Conservation (phyloP, 64 coral and sea anemone genomes). For the Acropora yongei region DNA sequence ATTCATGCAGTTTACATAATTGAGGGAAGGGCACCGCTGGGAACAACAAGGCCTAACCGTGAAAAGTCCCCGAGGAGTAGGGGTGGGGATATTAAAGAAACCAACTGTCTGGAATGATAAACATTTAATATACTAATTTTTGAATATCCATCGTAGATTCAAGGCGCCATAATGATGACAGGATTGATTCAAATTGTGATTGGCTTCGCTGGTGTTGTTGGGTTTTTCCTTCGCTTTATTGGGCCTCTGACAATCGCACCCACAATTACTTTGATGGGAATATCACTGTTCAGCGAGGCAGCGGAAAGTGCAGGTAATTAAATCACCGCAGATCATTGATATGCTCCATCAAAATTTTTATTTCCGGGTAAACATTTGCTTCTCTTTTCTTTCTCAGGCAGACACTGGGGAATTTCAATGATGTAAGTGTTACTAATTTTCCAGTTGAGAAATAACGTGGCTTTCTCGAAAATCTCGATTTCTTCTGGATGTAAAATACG, state of each 20-base stretch:
- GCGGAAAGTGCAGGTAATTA: slow-evolving; percentile 74
- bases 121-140: too few relatives aligned
- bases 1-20: too few relatives aligned
- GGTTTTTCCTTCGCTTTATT: slow-evolving; percentile 76
- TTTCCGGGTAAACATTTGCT: neutral
- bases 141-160: slow-evolving; percentile 53
- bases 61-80: neutral
- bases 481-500: too few relatives aligned
- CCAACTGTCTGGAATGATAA: too few relatives aligned
- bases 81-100: too few relatives aligned
- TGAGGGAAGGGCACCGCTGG: too few relatives aligned
- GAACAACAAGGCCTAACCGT: too few relatives aligned
- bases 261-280: slow-evolving; percentile 76
- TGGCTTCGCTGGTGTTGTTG: slow-evolving; percentile 85
- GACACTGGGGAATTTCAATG: slow-evolving; percentile 31
- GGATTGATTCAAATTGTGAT: slow-evolving; percentile 82
- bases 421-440: neutral
- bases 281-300: slow-evolving; percentile 71
- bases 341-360: neutral
- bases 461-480: too few relatives aligned
- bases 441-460: too few relatives aligned
- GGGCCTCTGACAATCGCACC: slow-evolving; percentile 89
- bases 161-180: slow-evolving; percentile 89
- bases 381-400: neutral
- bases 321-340: too few relatives aligned